Evolutionary conservation across 2,797 vertebrate genomes (phyloP).

Genomic region (Morelia viridis): DNA sequence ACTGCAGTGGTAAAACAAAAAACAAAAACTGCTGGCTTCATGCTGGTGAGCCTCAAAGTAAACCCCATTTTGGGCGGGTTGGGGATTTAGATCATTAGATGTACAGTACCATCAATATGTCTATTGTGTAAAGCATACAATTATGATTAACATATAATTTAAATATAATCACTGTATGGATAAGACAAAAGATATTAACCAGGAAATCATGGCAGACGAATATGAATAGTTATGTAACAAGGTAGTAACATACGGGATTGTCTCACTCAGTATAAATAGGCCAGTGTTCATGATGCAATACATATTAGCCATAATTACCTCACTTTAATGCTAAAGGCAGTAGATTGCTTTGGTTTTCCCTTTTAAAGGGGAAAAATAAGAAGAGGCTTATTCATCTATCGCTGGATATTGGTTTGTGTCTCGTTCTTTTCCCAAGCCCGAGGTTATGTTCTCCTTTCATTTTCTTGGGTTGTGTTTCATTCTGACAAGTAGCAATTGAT

Average conservation of each 20-base stretch:
- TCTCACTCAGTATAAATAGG: slow-evolving; percentile 66
- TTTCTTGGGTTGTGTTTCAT: slow-evolving; percentile 85
- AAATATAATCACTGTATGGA: slow-evolving; percentile 36
- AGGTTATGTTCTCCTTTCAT: slow-evolving; percentile 91
- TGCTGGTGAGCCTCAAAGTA: background rate
- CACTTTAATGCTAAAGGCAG: slow-evolving; percentile 52
- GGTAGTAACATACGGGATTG: slow-evolving; percentile 53
- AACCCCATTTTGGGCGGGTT: background rate
- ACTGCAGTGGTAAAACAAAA: background rate
- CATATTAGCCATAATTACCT: slow-evolving; percentile 39
- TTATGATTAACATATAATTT: slow-evolving; percentile 50
- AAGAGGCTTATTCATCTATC: slow-evolving; percentile 55
- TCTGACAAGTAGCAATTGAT: slow-evolving; percentile 99
- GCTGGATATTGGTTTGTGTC: slow-evolving; percentile 51
- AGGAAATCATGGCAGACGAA: background rate
- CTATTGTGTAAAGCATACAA: slow-evolving; percentile 39
- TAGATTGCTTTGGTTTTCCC: slow-evolving; percentile 27
- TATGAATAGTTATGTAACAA: slow-evolving; percentile 43
- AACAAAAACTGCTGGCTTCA: background rate
- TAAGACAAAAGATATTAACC: slow-evolving; percentile 40
- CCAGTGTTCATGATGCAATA: slow-evolving; percentile 63
- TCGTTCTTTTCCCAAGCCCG: slow-evolving; percentile 41
- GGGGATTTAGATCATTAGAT: background rate
- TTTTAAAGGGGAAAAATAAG: slow-evolving; percentile 25
- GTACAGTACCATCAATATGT: slow-evolving; percentile 20